Evolutionary conservation across 2,797 vertebrate genomes (phyloP).

Genomic region (Philypnodon macrostomus): DNA sequence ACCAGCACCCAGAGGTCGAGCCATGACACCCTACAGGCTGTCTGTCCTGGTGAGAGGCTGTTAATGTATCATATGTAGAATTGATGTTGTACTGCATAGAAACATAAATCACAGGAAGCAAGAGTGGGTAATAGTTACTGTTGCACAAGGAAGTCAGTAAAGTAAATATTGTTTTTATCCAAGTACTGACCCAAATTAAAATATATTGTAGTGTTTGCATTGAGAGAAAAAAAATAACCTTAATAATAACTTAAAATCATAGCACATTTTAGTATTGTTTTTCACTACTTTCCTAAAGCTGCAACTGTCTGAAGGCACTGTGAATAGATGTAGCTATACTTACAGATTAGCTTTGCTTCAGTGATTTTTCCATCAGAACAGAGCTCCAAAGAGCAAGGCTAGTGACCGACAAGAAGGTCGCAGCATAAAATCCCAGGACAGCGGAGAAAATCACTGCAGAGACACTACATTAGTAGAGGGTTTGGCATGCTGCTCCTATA

Average conservation of each 20-base stretch:
- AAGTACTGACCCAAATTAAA: constrained; percentile 18
- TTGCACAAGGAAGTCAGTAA: constrained; percentile 11
- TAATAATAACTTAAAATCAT: constrained; percentile 27
- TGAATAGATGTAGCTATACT: constrained; percentile 36
- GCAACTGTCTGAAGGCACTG: constrained; percentile 24
- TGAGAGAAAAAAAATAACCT: constrained; percentile 24
- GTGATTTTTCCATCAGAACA: constrained; percentile 31
- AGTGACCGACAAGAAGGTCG: constrained; percentile 31
- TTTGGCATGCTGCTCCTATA: constrained; percentile 10
- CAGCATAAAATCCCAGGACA: constrained; percentile 14
- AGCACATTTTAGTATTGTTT: constrained; percentile 5
- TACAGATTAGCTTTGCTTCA: constrained; percentile 54
- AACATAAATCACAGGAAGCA: constrained; percentile 2
- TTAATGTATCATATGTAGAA: too few relatives aligned
- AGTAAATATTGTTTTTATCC: constrained; percentile 29
- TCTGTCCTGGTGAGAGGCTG: constrained; percentile 86
- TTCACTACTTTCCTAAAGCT: constrained; percentile 16
- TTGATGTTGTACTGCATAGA: too few relatives aligned
- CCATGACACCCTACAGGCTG: constrained; percentile 85
- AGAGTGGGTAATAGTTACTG: constrained; percentile 18
- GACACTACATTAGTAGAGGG: constrained; percentile 4
- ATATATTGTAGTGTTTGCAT: constrained; percentile 36
- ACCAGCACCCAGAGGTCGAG: constrained; percentile 85
- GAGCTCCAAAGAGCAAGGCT: constrained; percentile 14
- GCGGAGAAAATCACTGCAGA: constrained; percentile 19